Base-by-base conservation (phyloP, 2,113 vertebrate genomes). In the Dendrocopos noguchii region DNA sequence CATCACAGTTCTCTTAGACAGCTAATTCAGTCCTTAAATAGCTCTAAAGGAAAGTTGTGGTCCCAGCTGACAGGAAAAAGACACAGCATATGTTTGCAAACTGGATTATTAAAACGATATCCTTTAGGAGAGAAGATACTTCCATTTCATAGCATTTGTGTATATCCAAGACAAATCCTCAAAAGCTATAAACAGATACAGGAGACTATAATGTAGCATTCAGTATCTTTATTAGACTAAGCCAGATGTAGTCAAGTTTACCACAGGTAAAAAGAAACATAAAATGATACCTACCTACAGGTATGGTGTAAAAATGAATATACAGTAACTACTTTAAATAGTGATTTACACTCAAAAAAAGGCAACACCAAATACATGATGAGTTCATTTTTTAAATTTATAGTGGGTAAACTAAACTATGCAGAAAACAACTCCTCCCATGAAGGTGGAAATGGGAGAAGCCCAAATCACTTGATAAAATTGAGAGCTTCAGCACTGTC, bases 21-120 rank as follows among this genome's bases (percentile, higher is more conserved):
- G 39, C 39, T 39, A 39, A 39, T 12, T 39, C 39, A 39, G 39
- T 39, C 39, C 39, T 39, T 39, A 39, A 39, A 39, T 39, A 39
- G 39, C 39, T 39, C 39, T 39, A 39, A 39, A 39, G 59, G 15
- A 91, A 90, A 86, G 47, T 53, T 83, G 19, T 24, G 56, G 87
- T 77, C 42, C 21, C 52, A 90, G 36, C 31, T 28, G 59, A 88
- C 61, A 84, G 79, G 73, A 68, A 75, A 93, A 88, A 65, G 16
- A 44, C 50, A 66, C 22, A 78, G 53, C 60, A 60, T 57, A 59
- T 39, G 61, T 52, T 80, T 95, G 76, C 72, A 90, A 83, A 80
- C 44, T 68, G 27, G 88, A 72, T 84, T 93, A 95, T 90, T 95
- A 83, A 88, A 83, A 81, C 57, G 27, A 80, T 46, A 88, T 73